Evolutionary conservation across 2,888 invertebrate species (phyloP).

Genomic region (Gisinianus flammeolus): DNA sequence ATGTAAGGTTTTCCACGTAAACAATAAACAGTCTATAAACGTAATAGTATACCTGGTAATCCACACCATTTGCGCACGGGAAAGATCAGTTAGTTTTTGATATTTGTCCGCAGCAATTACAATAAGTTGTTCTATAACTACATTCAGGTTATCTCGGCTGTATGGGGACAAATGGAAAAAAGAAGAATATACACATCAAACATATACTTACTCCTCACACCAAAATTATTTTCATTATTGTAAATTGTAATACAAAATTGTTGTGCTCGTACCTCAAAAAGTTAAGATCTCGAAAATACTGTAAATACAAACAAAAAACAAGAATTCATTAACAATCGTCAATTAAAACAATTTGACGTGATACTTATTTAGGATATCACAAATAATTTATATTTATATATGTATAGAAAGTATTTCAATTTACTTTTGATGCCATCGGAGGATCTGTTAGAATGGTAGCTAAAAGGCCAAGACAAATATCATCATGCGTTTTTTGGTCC

Average conservation of each 20-base stretch:
- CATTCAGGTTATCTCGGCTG: constrained; percentile 85
- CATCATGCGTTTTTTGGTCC: constrained; percentile 83
- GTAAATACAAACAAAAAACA: constrained; percentile 46
- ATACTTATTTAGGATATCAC: too few species aligned
- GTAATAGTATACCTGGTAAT: constrained; percentile 70
- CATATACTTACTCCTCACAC: too few species aligned
- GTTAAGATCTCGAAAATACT: constrained; percentile 89
- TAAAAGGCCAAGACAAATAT: constrained; percentile 87
- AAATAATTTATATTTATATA: too few species aligned
- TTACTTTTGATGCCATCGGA: constrained; percentile 73
- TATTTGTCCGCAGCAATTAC: constrained; percentile 88
- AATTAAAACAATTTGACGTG: too few species aligned
- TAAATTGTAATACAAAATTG: too few species aligned
- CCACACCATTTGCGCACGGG: constrained; percentile 86
- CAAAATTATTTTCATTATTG: too few species aligned
- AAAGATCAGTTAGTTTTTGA: constrained; percentile 80
- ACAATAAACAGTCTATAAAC: not conserved
- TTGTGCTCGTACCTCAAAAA: too few species aligned
- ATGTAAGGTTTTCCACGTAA: not conserved
- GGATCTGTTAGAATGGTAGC: constrained; percentile 88
- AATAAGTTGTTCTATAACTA: constrained; percentile 80
- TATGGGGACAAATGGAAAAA: too few species aligned
- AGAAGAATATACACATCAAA: too few species aligned
- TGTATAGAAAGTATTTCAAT: constrained; percentile 19
- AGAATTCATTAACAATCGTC: not conserved